Conservation (phyloP, 2,797 vertebrate species). For the Chloroceryle inda region DNA sequence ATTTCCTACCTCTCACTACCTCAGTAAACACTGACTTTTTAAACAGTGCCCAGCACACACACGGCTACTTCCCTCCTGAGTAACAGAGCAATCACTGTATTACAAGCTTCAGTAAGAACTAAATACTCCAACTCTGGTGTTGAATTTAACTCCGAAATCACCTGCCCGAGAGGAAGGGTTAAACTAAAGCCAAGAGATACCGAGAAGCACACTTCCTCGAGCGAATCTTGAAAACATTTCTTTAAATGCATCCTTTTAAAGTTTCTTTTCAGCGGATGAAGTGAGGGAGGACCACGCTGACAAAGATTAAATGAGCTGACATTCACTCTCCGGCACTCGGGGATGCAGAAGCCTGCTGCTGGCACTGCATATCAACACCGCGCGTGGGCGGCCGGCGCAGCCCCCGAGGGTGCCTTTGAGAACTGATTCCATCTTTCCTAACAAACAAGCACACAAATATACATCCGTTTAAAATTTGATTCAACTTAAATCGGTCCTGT, state of each 20-base stretch:
- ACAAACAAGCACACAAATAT: neutral
- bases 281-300: slow-evolving; percentile 5
- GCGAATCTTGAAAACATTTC: neutral
- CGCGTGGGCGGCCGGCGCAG: accelerated
- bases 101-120: neutral
- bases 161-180: neutral
- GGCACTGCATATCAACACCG: neutral
- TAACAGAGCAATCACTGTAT: neutral
- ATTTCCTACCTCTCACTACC: neutral
- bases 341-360: neutral
- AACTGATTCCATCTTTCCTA: neutral
- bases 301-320: slow-evolving; percentile 42
- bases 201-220: neutral
- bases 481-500: neutral
- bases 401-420: neutral
- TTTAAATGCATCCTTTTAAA: neutral
- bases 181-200: neutral
- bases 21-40: neutral
- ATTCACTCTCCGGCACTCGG: neutral
- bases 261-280: neutral
- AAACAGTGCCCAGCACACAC: neutral
- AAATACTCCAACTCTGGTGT: neutral
- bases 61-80: neutral
- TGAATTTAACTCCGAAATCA: neutral
- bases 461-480: neutral